Evolutionary conservation across 2,797 vertebrate species (phyloP), one percentile per base, ranked within the genome.

Genomic region (Leucoraja ocellata): DNA sequence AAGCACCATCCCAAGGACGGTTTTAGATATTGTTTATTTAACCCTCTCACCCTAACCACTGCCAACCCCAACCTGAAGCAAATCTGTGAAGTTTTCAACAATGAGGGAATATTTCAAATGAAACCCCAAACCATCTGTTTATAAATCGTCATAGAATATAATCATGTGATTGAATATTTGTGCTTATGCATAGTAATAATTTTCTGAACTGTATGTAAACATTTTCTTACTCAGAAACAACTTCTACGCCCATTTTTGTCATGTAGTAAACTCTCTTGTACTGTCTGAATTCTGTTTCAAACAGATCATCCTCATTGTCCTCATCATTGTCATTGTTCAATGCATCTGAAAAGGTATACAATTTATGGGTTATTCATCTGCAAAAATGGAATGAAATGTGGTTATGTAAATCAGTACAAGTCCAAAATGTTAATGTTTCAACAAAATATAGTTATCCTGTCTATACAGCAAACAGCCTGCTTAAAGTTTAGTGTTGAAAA

Each of bases 191-290:
- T 61, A 63, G 32, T 46, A 46, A 46, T 46, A 46, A 54, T 54
- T 54, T 54, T 54, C 46, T 54, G 46, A 54, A 54, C 4, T 54
- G 46, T 54, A 54, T 54, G 46, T 63, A 46, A 68, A 0, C 0
- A 94, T 77, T 93, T 2, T 95, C 98, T 98, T 95, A 99, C 99
- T 99, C 98, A 83, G 99, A 99, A 93, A 99, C 98, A 76, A 99
- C 96, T 93, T 99, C 98, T 95, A 99, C 97, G 0, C 96, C 98
- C 97, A 99, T 98, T 96, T 99, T 99, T 93, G 97, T 98, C 98
- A 99, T 99, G 93, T 99, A 99, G 94, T 99, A 99, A 3, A 97
- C 98, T 95, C 98, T 97, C 94, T 99, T 99, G 96, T 99, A 99
- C 94, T 99, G 98, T 94, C 98, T 97, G 95, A 99, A 99, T 94